Evolutionary conservation across 2,113 vertebrate genomes (phyloP).

Genomic region (Sialia sialis): DNA sequence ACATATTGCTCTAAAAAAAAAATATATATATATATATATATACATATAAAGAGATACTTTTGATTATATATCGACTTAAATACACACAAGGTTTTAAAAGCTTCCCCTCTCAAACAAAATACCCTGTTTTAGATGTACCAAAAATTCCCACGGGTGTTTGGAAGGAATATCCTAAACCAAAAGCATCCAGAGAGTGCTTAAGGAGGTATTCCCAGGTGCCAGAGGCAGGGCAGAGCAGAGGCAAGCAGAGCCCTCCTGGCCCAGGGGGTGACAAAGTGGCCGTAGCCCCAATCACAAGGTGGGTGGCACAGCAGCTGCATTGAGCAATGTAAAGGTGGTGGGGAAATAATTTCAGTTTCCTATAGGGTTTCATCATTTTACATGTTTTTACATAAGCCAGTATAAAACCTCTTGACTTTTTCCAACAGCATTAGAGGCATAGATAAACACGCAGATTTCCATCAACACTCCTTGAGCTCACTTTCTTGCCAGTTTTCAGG

Average conservation of each 20-base stretch:
- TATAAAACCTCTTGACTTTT: neutral
- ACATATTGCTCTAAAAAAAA: neutral
- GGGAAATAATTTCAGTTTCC: neutral
- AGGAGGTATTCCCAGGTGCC: neutral
- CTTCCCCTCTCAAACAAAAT: neutral
- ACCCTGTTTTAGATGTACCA: neutral
- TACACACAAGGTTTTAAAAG: neutral
- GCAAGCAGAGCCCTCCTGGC: neutral
- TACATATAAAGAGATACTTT: neutral
- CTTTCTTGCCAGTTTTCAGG: constrained; percentile 3
- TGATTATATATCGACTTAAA: neutral
- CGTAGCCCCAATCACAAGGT: fast-evolving
- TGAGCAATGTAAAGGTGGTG: neutral
- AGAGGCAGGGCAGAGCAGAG: neutral
- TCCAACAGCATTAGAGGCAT: neutral
- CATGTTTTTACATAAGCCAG: neutral
- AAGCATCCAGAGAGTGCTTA: neutral
- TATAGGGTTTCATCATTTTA: neutral
- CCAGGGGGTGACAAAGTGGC: fast-evolving
- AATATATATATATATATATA: neutral
- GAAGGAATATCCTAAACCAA: fast-evolving
- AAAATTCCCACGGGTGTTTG: neutral
- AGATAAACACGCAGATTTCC: neutral
- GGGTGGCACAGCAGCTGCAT: neutral
- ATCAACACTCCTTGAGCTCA: neutral